Conservation (phyloP, 1,140 invertebrate species). For the Drosophila persimilis region DNA sequence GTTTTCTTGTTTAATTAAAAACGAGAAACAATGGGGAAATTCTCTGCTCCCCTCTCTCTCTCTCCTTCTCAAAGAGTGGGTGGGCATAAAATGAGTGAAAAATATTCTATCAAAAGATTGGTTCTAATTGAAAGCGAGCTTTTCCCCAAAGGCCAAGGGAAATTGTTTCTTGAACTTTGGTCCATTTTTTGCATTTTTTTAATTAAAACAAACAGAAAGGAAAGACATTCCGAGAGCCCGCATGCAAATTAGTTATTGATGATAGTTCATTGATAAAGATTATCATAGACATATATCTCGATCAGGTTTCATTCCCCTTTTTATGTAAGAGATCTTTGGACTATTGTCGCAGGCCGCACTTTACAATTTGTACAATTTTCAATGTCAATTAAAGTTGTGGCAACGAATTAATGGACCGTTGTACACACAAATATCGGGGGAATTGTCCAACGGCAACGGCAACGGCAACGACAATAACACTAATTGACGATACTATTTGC, state of each 20-base stretch:
- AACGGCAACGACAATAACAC: slow-evolving; percentile 53
- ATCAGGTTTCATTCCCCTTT: slow-evolving; percentile 26
- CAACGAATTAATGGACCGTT: slow-evolving; percentile 58
- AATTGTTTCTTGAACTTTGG: slow-evolving; percentile 3
- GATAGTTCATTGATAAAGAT: slow-evolving; percentile 16
- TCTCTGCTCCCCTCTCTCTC: slow-evolving; percentile 4
- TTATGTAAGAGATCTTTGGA: slow-evolving; percentile 42
- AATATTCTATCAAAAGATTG: slow-evolving; percentile 5
- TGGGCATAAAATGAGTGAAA: not conserved
- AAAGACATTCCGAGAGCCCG: slow-evolving; percentile 3
- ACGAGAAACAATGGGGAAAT: slow-evolving; percentile 54
- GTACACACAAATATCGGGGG: slow-evolving; percentile 18
- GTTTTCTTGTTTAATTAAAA: slow-evolving; percentile 49
- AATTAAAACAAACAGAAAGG: slow-evolving; percentile 1
- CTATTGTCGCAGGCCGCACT: slow-evolving; percentile 46
- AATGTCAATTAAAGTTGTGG: slow-evolving; percentile 74
- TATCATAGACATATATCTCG: slow-evolving; percentile 9
- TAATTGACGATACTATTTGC: slow-evolving; percentile 44
- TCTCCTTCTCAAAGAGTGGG: no score
- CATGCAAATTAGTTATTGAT: slow-evolving; percentile 48
- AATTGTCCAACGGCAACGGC: slow-evolving; percentile 60
- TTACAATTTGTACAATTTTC: slow-evolving; percentile 60
- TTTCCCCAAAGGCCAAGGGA: not conserved
- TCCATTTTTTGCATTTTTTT: not conserved
- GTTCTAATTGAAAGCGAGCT: not conserved